These are phyloP conservation scores for Leptopilina myrica DNA, from an alignment of 2,888 invertebrate genomes.

Conservation along the genomic window DNA sequence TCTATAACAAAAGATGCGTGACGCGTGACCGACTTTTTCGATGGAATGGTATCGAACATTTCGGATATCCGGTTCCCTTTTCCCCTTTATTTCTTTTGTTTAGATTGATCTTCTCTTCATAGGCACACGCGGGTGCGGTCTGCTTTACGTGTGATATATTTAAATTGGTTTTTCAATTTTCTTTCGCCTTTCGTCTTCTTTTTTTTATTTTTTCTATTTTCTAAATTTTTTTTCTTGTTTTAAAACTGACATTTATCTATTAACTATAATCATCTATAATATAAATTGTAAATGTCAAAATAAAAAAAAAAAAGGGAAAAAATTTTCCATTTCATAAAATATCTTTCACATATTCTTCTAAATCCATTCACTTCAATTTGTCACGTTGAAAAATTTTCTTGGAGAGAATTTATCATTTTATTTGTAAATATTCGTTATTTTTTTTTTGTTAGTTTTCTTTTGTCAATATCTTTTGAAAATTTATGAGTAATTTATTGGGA, in stretches of 20 bases:
- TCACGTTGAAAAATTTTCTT: no score
- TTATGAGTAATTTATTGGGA: no score
- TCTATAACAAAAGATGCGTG: conserved; percentile 50
- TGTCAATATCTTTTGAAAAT: no score
- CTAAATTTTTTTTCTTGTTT: not conserved
- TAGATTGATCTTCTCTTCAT: conserved; percentile 38
- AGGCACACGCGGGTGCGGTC: conserved; percentile 29
- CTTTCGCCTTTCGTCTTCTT: no score
- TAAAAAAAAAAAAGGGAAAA: no score
- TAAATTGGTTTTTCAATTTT: conserved; percentile 20
- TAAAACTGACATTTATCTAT: conserved; percentile 27
- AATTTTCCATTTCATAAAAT: no score
- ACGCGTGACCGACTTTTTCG: conserved; percentile 61
- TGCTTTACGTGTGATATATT: conserved; percentile 37
- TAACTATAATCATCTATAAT: conserved; percentile 10
- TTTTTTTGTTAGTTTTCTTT: no score
- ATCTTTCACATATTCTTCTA: no score
- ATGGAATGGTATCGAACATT: conserved; percentile 55
- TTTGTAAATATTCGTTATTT: no score
- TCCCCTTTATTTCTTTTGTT: conserved; percentile 16
- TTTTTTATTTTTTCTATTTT: not conserved
- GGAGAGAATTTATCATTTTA: no score
- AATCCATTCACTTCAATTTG: no score
- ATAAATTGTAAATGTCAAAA: conserved; percentile 23
- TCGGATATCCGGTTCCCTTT: conserved; percentile 57